Evolutionary conservation across 2,113 vertebrate species (phyloP).

Genomic region (Anguilla japonica): DNA sequence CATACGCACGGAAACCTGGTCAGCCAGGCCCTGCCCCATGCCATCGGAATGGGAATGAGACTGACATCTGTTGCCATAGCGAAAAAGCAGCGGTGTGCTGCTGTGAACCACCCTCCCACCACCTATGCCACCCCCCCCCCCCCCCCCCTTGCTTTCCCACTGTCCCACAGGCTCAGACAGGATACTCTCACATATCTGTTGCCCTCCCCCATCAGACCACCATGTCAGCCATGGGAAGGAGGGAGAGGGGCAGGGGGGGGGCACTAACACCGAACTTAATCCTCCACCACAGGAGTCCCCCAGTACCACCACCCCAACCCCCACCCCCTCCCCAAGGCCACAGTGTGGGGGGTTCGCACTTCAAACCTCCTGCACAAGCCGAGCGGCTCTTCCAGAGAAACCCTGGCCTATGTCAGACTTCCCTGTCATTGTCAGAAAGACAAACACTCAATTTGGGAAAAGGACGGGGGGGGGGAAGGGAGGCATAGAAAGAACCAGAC

Average conservation of each 20-base stretch:
- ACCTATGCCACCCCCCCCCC: too few relatives aligned
- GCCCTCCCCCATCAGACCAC: not conserved
- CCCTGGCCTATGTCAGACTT: not conserved
- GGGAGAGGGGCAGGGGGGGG: not conserved
- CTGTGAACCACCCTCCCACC: not conserved
- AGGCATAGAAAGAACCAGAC: not conserved
- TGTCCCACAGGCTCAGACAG: conserved; percentile 31
- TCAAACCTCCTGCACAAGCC: not conserved
- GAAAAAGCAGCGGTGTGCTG: not conserved
- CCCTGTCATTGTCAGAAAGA: not conserved
- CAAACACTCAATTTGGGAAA: conserved; percentile 11
- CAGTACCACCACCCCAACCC: not conserved
- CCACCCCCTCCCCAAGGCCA: not conserved
- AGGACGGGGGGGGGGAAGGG: not conserved
- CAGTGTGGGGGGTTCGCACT: not conserved
- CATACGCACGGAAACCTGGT: too few relatives aligned
- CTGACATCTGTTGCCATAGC: not conserved
- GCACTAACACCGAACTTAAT: conserved; percentile 2
- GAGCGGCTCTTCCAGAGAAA: not conserved
- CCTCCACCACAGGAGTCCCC: conserved; percentile 18
- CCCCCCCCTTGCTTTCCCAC: not conserved
- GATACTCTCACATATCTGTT: conserved; percentile 14
- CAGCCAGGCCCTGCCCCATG: not conserved
- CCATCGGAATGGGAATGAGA: not conserved
- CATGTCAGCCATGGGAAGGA: not conserved